A percentile compares a stretch with the other conserved stretches of the same genome.
Evolutionary conservation across 1,140 invertebrate species (phyloP).

Genomic region (Rhopalosiphum padi): DNA sequence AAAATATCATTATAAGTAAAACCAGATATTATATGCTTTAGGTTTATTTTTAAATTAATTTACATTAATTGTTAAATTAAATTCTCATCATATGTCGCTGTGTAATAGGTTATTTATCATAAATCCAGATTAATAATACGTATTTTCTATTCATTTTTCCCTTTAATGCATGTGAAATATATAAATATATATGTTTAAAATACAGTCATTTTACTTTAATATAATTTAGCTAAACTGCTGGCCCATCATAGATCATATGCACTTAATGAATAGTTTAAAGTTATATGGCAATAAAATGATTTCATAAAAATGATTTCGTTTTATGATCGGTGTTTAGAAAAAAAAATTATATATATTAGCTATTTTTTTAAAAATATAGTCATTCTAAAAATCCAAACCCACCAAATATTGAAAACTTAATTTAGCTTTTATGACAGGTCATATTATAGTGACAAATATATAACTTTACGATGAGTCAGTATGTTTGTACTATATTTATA

Average conservation of each 20-base stretch:
- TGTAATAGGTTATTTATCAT: neutral
- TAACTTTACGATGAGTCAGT: neutral
- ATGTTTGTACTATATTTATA: neutral
- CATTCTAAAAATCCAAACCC: neutral
- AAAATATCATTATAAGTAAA: too few species aligned
- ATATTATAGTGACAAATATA: neutral
- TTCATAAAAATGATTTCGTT: neutral
- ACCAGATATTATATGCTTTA: neutral
- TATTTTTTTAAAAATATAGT: constrained; percentile 23
- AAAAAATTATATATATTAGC: neutral
- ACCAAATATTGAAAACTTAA: neutral
- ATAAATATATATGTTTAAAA: neutral
- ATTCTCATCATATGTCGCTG: neutral
- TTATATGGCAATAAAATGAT: neutral
- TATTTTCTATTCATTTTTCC: neutral
- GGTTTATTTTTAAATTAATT: neutral
- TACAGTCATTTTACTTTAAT: neutral
- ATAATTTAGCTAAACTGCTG: neutral
- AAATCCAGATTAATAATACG: neutral
- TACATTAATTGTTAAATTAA: neutral
- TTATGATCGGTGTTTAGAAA: neutral
- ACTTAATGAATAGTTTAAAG: neutral
- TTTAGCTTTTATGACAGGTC: constrained; percentile 22
- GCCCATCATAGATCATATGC: neutral
- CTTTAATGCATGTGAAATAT: neutral